These are phyloP conservation scores for Mythimna loreyi DNA, from an alignment of 2,888 invertebrate species.

Conservation along the genomic window DNA sequence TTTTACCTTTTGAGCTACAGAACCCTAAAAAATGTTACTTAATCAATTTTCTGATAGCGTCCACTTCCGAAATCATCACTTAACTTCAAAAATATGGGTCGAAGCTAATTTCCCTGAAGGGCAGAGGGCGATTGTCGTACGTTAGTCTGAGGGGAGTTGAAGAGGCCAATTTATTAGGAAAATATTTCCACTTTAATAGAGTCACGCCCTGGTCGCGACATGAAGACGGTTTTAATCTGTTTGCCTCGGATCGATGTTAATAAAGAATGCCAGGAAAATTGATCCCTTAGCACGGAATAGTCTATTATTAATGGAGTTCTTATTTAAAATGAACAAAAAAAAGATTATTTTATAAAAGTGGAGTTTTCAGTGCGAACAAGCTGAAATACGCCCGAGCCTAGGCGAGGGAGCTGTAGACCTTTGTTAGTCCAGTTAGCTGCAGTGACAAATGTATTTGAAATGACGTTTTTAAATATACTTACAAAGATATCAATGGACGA, in stretches of 20 bases:
- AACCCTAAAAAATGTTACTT: conserved; percentile 16
- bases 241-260: conserved; percentile 33
- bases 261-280: conserved; percentile 21
- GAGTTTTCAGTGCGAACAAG: too few species aligned
- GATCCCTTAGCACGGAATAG: conserved; percentile 10
- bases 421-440: too few species aligned
- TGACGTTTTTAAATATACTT: too few species aligned
- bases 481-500: too few species aligned
- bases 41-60: conserved; percentile 42
- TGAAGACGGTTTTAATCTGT: conserved; percentile 58
- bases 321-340: not conserved
- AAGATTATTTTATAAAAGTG: not conserved
- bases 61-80: conserved; percentile 53
- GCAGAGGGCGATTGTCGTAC: conserved; percentile 50
- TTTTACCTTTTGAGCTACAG: too few species aligned
- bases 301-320: not conserved
- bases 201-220: conserved; percentile 57
- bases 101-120: conserved; percentile 60
- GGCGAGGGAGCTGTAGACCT: too few species aligned
- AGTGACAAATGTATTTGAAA: too few species aligned
- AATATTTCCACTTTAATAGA: conserved; percentile 62
- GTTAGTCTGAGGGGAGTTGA: conserved; percentile 53
- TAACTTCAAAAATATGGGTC: conserved; percentile 56
- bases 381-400: too few species aligned
- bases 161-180: conserved; percentile 58